Percentiles rank a stretch among this genome's conserved stretches.
Evolutionary conservation across 2,797 vertebrate genomes (phyloP).

Genomic region (Molossus alvarezi): DNA sequence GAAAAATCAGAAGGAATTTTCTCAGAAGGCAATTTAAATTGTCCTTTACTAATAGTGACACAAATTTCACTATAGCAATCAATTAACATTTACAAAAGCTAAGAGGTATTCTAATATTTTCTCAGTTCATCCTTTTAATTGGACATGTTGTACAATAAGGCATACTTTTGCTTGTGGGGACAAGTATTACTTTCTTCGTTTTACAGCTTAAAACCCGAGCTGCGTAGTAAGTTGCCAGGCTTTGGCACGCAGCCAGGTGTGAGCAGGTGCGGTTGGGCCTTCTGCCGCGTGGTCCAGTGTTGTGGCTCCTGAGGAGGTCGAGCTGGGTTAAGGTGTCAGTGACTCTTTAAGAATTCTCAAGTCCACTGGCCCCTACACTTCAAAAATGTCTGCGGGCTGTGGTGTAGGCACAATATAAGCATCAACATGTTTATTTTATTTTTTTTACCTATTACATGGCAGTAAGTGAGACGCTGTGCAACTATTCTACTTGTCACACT

Average conservation of each 20-base stretch:
- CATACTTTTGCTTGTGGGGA: not conserved
- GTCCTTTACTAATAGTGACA: not conserved
- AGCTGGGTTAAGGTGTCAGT: not conserved
- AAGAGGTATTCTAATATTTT: conserved; percentile 27
- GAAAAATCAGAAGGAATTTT: not conserved
- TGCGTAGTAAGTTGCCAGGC: not conserved
- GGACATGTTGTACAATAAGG: not conserved
- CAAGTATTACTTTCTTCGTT: not conserved
- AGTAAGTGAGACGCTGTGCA: conserved; percentile 70
- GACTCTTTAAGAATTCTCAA: not conserved
- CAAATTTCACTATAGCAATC: conserved; percentile 5
- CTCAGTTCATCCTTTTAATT: not conserved
- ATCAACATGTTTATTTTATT: not conserved
- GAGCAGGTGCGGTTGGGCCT: not conserved
- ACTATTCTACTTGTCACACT: conserved; percentile 65
- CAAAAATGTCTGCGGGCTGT: not conserved
- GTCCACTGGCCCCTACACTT: not conserved
- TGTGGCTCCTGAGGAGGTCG: not conserved
- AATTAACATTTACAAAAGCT: not conserved
- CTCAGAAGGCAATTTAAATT: not conserved
- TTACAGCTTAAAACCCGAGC: not conserved
- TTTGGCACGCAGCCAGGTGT: not conserved
- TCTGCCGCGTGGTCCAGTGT: not conserved
- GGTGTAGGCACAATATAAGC: not conserved
- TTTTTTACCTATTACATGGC: conserved; percentile 62